These are phyloP conservation scores for Callospermophilus lateralis DNA, from an alignment of 2,113 vertebrate species.

Conservation along the genomic window DNA sequence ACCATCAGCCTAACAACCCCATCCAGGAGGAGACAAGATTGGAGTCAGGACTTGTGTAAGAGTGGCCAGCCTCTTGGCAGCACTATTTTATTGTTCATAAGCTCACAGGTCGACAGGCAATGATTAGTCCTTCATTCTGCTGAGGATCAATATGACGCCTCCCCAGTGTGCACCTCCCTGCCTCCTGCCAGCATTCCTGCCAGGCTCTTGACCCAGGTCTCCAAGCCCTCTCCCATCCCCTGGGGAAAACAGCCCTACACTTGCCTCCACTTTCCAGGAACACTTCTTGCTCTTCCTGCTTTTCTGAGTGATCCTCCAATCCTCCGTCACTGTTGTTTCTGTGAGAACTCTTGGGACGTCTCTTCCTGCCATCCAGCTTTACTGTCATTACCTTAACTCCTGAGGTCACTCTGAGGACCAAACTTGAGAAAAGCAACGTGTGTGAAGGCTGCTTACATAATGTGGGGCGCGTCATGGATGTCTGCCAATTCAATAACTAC, in stretches of 20 bases:
- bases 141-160: conserved; percentile 56
- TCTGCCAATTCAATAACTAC: neutral
- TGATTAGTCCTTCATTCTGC: neutral
- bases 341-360: neutral
- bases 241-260: neutral
- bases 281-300: neutral
- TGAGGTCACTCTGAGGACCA: neutral
- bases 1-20: conserved; percentile 38
- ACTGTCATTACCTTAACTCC: neutral
- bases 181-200: neutral
- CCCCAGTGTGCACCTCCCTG: neutral
- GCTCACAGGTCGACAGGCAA: neutral
- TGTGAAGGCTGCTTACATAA: neutral
- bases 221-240: accelerated
- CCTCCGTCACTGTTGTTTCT: neutral
- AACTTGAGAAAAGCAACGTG: neutral
- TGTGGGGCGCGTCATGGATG: neutral
- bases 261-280: neutral
- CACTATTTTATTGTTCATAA: neutral
- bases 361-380: neutral
- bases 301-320: neutral
- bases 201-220: accelerated
- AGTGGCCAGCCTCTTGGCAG: conserved; percentile 35
- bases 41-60: neutral
- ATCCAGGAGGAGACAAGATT: conserved; percentile 67